Evolutionary conservation across 2,113 vertebrate species (phyloP), one percentile per base, ranked within the genome.

Genomic region (Seriola aureovittata): DNA sequence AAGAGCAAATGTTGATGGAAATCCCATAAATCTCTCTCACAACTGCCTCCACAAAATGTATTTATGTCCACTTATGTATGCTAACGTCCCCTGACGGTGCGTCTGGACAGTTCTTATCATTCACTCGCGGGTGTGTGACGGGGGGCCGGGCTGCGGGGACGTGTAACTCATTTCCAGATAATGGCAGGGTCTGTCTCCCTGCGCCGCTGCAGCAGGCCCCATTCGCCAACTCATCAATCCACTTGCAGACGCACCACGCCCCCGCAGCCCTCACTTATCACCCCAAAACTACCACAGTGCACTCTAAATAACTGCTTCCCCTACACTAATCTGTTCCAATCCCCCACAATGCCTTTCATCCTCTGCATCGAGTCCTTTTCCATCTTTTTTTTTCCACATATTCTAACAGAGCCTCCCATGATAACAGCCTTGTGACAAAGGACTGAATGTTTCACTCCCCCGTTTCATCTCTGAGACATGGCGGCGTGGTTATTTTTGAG

Each of bases 121-220:
- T 84, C 75, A 84, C 75, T 66, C 75, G 58, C 17, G 59, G 62
- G 32, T 32, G 50, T 85, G 77, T 68, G 85, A 75, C n/a, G n/a
- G 73, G 25, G 50, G 8, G 10, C 54, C 42, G 25, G 65, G 68
- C 52, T 11, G 73, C 54, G 48, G 79, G 82, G 85, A 74, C 48
- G 21, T 84, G 89, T 86, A 89, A 86, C 82, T 93, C 84, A 87
- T 94, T 91, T 91, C 81, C 78, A 89, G 88, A 92, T 94, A 93
- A 94, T 93, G 80, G 87, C 87, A 78, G 85, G 81, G 78, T 86
- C 88, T 87, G 91, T 89, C 86, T 91, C 60, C 63, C 68, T 68
- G 73, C 19, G 54, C 75, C 4, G 48, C 76, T 32, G 42, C 59
- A 78, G 65, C 71, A 14, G 38, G 64, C 60, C 60, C 84, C 69